Conservation (phyloP, 2,888 invertebrate species). For the Cheiracanthium punctorium region DNA sequence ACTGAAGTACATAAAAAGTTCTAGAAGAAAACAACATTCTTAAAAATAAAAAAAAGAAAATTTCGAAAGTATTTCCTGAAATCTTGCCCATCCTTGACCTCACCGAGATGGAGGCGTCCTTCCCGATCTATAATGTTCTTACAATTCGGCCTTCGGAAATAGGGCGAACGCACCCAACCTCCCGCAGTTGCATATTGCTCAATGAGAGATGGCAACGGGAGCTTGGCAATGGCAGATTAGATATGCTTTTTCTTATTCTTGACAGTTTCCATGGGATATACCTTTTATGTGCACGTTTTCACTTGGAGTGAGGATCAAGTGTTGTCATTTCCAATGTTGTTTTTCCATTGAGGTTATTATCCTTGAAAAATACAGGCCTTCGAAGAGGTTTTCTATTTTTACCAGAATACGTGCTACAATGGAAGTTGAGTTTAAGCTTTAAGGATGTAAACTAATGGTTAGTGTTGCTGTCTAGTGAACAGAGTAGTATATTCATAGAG, state of each 20-base stretch:
- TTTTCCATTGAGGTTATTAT: too few species aligned
- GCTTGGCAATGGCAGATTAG: neutral
- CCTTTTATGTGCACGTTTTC: neutral
- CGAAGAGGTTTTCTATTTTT: too few species aligned
- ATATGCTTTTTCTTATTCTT: neutral
- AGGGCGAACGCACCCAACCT: neutral
- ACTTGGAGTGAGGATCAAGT: neutral
- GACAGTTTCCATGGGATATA: neutral
- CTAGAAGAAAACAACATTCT: too few species aligned
- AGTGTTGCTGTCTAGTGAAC: too few species aligned
- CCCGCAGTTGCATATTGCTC: neutral
- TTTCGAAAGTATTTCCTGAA: neutral
- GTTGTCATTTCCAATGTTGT: too few species aligned
- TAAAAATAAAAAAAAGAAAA: neutral
- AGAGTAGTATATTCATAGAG: too few species aligned
- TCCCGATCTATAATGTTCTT: neutral
- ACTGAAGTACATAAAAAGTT: too few species aligned
- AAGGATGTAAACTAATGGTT: too few species aligned
- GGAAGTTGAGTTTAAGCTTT: too few species aligned
- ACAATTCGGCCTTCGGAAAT: neutral
- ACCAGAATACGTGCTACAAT: too few species aligned
- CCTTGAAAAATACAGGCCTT: too few species aligned
- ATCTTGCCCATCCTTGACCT: constrained; percentile 13
- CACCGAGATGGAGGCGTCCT: neutral
- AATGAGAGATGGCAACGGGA: neutral